These are phyloP conservation scores for Lampropteryx suffumata DNA, from an alignment of 2,888 invertebrate genomes.

Conservation along the genomic window DNA sequence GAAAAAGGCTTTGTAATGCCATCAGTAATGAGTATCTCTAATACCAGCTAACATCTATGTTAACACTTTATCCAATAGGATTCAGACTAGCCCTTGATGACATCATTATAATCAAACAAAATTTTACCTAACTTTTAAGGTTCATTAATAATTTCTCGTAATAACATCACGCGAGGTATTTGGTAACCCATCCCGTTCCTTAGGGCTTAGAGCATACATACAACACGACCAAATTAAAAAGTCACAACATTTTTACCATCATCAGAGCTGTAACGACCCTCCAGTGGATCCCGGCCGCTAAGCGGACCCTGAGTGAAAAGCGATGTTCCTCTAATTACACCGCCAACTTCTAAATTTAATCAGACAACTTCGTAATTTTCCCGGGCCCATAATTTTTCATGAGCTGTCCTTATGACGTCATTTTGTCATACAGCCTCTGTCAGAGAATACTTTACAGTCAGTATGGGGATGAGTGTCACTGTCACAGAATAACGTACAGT, in stretches of 20 bases:
- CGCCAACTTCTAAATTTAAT: slow-evolving; percentile 80
- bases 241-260: slow-evolving; percentile 35
- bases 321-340: slow-evolving; percentile 76
- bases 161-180: not conserved
- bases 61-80: too few relatives aligned
- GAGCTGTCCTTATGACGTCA: slow-evolving; percentile 41
- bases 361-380: slow-evolving; percentile 77
- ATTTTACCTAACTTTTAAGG: too few relatives aligned
- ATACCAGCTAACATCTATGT: too few relatives aligned
- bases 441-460: not conserved
- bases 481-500: slow-evolving; percentile 6
- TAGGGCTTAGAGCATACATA: slow-evolving; percentile 3
- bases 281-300: slow-evolving; percentile 49
- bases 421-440: slow-evolving; percentile 26
- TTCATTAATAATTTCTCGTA: not conserved
- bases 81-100: too few relatives aligned
- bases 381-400: slow-evolving; percentile 75
- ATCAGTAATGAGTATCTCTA: too few relatives aligned
- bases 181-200: slow-evolving; percentile 9
- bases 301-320: slow-evolving; percentile 76
- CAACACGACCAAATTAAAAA: slow-evolving; percentile 29
- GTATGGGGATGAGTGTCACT: slow-evolving; percentile 10
- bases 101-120: too few relatives aligned
- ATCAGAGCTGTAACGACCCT: slow-evolving; percentile 36
- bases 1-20: too few relatives aligned